Evolutionary conservation across 92 coral and sea anemone genomes (phyloP), one percentile per base, ranked within the genome.

Genomic region (Siderastrea siderea): DNA sequence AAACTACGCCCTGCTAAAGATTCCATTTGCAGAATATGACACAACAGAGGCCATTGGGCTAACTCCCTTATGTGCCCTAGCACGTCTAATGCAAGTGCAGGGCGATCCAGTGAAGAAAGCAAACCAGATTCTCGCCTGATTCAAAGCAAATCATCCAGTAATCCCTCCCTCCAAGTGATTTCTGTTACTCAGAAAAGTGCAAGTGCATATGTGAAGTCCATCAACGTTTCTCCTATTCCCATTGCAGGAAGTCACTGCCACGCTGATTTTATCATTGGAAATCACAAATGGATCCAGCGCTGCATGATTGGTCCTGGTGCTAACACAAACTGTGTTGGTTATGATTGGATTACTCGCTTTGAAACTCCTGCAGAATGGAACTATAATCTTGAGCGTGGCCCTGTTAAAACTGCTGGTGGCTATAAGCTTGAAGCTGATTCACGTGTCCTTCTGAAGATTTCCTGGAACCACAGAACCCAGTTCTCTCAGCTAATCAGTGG

Each of bases 241-340:
- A 80, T 74, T 51, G 74, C 71, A 68, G 81, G 81, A 47, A 71
- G 47, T 59, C 86, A 58, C 80, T 87, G 68, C 80, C 67, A 55
- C 55, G 81, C 86, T 59, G 57, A 77, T 77, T 86, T 67, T 67
- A 43, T 77, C 14, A 52, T 77, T 50, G 68, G 77, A 48, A 86
- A 64, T 68, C 90, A 67, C 47, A 67, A 76, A 78, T 77, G 84
- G 84, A 49, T 52, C 67, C 67, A 26, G 44, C 62, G 49, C 6
- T 62, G 84, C 68, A 86, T 76, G 77, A 49, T 86, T 76, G 90
- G 77, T 68, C 55, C 77, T 52, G 83, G 87, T 64, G 68, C 70
- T 38, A 72, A 83, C 79, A 82, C 69, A 60, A 81, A 81, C 86
- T 81, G 86, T 67, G 86, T 67, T 54, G 68, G 86, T 51, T 82